Base-by-base conservation (phyloP, 2,113 vertebrate genomes). In the Myotis davidii region DNA sequence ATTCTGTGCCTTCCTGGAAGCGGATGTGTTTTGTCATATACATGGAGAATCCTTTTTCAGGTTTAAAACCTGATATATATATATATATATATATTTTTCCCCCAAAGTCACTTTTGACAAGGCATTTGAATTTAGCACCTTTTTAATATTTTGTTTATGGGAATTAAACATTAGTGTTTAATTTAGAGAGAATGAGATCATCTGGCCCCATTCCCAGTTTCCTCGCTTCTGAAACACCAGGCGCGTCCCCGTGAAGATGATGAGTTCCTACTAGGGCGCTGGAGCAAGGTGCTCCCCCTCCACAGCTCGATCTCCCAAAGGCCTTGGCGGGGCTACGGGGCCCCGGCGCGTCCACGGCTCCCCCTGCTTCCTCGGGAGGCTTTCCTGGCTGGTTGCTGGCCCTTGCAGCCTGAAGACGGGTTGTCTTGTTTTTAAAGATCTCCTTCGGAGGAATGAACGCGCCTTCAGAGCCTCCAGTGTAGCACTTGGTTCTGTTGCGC, bases 91-190 rank as follows among this genome's bases (percentile, higher is more conserved):
- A 10, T 25, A 27, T 50, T 1, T 39, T 76, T 94, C 70, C 52
- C 69, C 11, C 84, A 3, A 64, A 79, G 52, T 95, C 29, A 61
- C 50, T 86, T 79, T 78, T 85, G 61, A 72, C 86, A 89, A 52
- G n/a, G n/a, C 37, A 37, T 88, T 65, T 78, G 73, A 90, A 83
- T 72, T 78, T 56, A 78, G 23, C 39, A 56, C 77, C 82, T 94
- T 88, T n/a, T 84, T 82, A 79, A 59, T 79, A 27, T 92, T 90
- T 73, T 88, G 21, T 92, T 92, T 92, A 82, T 91, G 90, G 69
- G 73, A 90, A 77, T 73, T 88, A 84, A 73, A 96, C 74, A 84
- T 96, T 74, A 91, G 64, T 87, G 42, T 39, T 27, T 96, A 56
- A 76, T 85, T 96, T 87, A 42, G 12, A 85, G 21, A 81, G 69